Conservation (phyloP, 92 coral and sea anemone species). For the Zoanthus sansibaricus region DNA sequence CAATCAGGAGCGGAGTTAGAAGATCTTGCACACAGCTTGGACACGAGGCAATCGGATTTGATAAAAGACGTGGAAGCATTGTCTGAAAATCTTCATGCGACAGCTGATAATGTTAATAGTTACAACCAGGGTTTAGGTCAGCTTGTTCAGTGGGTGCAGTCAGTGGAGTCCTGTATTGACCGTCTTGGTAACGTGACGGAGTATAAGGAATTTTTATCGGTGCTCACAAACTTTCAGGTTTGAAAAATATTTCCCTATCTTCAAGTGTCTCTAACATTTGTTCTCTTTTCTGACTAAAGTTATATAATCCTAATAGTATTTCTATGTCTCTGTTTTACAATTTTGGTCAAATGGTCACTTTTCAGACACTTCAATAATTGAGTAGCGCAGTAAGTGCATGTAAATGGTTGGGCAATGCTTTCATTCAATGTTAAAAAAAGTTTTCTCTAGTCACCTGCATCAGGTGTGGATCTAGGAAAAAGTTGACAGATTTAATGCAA, state of each 20-base stretch:
- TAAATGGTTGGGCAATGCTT: no score
- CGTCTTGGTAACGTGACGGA: slow-evolving; percentile 64
- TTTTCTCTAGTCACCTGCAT: no score
- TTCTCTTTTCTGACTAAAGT: no score
- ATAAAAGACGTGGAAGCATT: slow-evolving; percentile 58
- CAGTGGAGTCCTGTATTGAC: slow-evolving; percentile 54
- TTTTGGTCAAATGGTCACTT: no score
- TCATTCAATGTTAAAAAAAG: no score
- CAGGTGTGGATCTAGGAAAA: no score
- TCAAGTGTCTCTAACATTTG: no score
- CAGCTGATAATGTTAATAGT: slow-evolving; percentile 67
- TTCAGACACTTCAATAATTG: no score
- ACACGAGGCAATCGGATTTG: slow-evolving; percentile 65
- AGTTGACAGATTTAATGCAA: no score
- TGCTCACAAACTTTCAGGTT: slow-evolving; percentile 77
- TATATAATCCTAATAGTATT: no score
- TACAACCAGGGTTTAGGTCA: slow-evolving; percentile 62
- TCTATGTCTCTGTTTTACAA: no score
- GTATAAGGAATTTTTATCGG: slow-evolving; percentile 66
- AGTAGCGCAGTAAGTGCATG: no score
- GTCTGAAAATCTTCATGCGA: slow-evolving; percentile 60
- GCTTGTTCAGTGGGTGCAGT: slow-evolving; percentile 65
- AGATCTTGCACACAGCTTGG: slow-evolving; percentile 34
- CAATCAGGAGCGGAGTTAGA: slow-evolving; percentile 58
- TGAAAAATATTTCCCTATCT: neutral